Evolutionary conservation across 2,113 vertebrate species (phyloP).

Genomic region (Rissa tridactyla): DNA sequence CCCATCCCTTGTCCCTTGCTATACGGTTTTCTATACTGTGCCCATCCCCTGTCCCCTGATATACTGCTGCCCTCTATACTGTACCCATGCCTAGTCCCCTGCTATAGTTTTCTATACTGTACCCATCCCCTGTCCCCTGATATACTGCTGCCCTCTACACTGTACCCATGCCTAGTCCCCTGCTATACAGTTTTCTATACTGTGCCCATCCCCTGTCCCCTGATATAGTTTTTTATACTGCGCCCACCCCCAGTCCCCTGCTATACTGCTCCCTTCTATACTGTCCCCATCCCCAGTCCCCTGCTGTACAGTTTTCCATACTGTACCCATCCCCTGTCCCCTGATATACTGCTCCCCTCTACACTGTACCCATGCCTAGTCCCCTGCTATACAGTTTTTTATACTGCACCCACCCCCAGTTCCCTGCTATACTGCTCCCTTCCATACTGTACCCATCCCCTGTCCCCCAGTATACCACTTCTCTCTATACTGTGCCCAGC

Average conservation of each 20-base stretch:
- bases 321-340: background rate
- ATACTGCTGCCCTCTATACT: too few relatives aligned
- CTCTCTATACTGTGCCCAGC: background rate
- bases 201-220: background rate
- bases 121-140: background rate
- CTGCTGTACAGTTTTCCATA: background rate
- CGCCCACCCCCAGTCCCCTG: background rate
- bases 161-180: background rate
- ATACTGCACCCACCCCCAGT: accelerated
- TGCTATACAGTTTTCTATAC: background rate
- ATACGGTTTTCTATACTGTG: background rate
- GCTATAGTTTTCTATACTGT: background rate
- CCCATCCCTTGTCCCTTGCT: background rate
- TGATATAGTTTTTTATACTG: background rate
- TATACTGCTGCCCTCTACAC: background rate
- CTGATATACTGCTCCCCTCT: background rate
- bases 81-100: background rate
- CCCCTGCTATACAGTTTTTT: background rate
- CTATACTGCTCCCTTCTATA: background rate
- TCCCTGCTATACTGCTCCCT: too few relatives aligned
- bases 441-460: too few relatives aligned
- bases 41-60: background rate
- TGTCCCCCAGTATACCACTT: too few relatives aligned
- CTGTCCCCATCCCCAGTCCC: background rate
- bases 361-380: too few relatives aligned